Percentiles rank a stretch among this genome's conserved stretches.
phyloP scores from a whole-genome alignment of 2,888 invertebrate species.

The Mythimna loreyi region DNA sequence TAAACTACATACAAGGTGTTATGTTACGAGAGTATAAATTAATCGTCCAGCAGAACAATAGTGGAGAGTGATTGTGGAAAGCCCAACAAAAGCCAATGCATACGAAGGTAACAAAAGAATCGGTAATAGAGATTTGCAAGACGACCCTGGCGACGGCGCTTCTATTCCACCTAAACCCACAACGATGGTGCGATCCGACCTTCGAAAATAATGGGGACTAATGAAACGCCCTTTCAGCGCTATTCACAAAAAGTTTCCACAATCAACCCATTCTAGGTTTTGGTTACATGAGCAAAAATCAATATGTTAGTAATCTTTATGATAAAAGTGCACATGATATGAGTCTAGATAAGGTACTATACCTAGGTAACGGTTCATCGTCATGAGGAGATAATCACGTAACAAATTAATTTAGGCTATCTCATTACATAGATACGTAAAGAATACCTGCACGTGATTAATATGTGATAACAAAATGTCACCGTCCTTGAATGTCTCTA shows the following conservation, averaged over 20 bases:
- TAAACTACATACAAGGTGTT: background rate
- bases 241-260: conserved; percentile 6
- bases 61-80: conserved; percentile 21
- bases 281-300: conserved; percentile 1
- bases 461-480: background rate
- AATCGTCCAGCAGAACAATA: conserved; percentile 36
- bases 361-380: background rate
- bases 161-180: conserved; percentile 59
- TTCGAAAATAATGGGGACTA: conserved; percentile 64
- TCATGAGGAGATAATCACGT: conserved; percentile 15
- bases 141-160: conserved; percentile 54
- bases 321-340: conserved; percentile 6
- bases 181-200: conserved; percentile 61
- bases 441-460: background rate
- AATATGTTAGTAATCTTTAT: conserved; percentile 17
- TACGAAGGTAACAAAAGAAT: conserved; percentile 53
- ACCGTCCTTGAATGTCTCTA: conserved; percentile 13
- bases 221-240: conserved; percentile 52
- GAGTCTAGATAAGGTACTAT: conserved; percentile 1
- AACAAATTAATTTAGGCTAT: conserved; percentile 1
- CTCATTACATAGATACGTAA: conserved; percentile 1
- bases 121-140: conserved; percentile 55
- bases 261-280: conserved; percentile 6
- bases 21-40: conserved; percentile 10
- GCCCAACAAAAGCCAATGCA: conserved; percentile 41